Percentiles rank a stretch among this genome's conserved stretches.
These are phyloP conservation scores for Strigops habroptila DNA, from an alignment of 2,113 vertebrate species.

Conservation along the genomic window DNA sequence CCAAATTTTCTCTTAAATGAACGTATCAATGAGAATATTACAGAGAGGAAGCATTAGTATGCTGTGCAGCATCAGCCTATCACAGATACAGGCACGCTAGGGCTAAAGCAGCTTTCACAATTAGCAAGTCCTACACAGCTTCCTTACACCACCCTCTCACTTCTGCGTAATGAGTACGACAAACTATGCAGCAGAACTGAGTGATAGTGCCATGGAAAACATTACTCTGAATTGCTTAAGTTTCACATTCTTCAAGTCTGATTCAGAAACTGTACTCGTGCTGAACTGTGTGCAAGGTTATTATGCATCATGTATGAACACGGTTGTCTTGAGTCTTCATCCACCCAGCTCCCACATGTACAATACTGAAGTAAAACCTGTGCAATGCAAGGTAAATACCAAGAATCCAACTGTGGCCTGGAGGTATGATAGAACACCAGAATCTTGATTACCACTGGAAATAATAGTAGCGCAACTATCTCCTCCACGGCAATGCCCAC, in stretches of 20 bases:
- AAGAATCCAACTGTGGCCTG: neutral
- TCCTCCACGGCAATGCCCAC: neutral
- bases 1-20: neutral
- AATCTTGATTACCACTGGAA: neutral
- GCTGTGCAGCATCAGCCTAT: neutral
- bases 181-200: rapidly evolving
- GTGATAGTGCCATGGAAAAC: neutral
- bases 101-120: neutral
- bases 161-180: rapidly evolving
- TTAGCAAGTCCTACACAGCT: neutral
- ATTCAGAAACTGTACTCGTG: neutral
- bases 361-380: neutral
- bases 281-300: neutral
- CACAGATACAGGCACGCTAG: neutral
- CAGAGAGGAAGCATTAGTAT: neutral
- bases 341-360: neutral
- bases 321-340: neutral
- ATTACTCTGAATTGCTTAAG: neutral
- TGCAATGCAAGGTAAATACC: neutral
- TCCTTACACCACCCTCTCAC: neutral
- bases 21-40: neutral
- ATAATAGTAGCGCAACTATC: neutral
- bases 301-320: rapidly evolving
- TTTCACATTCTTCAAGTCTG: neutral
- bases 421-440: neutral